Conservation (phyloP, 2,797 vertebrate species). For the Merluccius polli region DNA sequence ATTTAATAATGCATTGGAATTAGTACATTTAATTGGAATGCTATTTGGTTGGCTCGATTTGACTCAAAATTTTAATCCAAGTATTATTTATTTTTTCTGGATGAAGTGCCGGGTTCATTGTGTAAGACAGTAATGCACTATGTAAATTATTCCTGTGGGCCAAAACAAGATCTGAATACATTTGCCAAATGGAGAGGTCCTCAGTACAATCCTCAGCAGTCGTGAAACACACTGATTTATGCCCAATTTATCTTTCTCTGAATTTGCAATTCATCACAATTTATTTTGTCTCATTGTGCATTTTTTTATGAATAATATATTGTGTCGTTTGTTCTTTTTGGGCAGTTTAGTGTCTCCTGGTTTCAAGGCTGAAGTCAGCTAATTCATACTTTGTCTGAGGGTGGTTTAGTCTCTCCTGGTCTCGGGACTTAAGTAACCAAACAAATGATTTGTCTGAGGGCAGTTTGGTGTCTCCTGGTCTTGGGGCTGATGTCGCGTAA, state of each 20-base stretch:
- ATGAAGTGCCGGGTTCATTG: not conserved
- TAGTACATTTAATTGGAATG: not conserved
- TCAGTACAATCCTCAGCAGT: not conserved
- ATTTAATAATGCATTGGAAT: not conserved
- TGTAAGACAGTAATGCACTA: conserved; percentile 10
- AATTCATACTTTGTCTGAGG: not conserved
- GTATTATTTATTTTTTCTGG: not conserved
- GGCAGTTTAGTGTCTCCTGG: not conserved
- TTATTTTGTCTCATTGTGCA: not conserved
- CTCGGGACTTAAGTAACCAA: not conserved
- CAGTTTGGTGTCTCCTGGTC: not conserved
- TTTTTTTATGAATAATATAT: not conserved
- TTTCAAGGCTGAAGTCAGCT: not conserved
- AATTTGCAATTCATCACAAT: not conserved
- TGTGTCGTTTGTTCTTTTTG: not conserved
- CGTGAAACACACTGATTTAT: not conserved
- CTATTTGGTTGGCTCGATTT: not conserved
- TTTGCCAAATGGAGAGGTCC: not conserved
- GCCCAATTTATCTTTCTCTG: not conserved
- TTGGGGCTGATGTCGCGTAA: not conserved
- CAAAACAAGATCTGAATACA: not conserved
- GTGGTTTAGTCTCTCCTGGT: not conserved
- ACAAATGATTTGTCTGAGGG: not conserved
- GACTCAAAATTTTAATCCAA: not conserved
- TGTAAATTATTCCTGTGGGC: not conserved